Percentiles rank a stretch among this genome's conserved stretches.
These are phyloP conservation scores for Nansenia antarctica DNA, from an alignment of 2,113 vertebrate genomes.

Conservation along the genomic window DNA sequence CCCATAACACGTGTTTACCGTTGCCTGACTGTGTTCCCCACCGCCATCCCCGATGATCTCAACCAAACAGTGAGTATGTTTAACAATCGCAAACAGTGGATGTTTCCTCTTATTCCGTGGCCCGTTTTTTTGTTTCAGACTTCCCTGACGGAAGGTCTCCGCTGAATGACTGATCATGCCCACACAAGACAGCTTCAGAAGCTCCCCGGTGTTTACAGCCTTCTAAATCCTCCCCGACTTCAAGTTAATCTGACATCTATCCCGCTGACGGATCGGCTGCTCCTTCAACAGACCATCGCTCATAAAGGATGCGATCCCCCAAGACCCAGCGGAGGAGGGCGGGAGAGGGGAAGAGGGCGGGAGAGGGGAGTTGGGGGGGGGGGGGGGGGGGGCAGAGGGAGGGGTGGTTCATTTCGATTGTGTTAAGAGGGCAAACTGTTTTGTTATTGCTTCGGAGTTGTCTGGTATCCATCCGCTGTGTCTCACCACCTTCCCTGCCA, in stretches of 20 bases:
- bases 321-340: too few species aligned
- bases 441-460: conserved; percentile 54
- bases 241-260: conserved; percentile 76
- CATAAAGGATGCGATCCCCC: conserved; percentile 54
- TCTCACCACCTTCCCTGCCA: conserved; percentile 45
- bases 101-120: conserved; percentile 60
- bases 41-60: not conserved
- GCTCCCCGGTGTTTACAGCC: conserved; percentile 65
- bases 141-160: conserved; percentile 28
- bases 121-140: conserved; percentile 46
- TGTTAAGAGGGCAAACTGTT: conserved; percentile 57
- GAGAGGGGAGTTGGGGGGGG: too few species aligned
- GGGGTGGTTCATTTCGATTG: conserved; percentile 57
- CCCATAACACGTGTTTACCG: conserved; percentile 50
- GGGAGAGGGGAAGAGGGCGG: too few species aligned
- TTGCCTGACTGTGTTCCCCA: not conserved
- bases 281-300: conserved; percentile 67
- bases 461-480: not conserved
- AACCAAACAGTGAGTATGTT: too few species aligned
- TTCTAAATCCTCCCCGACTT: conserved; percentile 62
- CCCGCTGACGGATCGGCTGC: conserved; percentile 61
- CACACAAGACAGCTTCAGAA: conserved; percentile 58
- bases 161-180: conserved; percentile 70
- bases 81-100: conserved; percentile 49
- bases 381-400: too few species aligned